Evolutionary conservation across 2,888 invertebrate species (phyloP).

Genomic region (Amphipyra berbera): DNA sequence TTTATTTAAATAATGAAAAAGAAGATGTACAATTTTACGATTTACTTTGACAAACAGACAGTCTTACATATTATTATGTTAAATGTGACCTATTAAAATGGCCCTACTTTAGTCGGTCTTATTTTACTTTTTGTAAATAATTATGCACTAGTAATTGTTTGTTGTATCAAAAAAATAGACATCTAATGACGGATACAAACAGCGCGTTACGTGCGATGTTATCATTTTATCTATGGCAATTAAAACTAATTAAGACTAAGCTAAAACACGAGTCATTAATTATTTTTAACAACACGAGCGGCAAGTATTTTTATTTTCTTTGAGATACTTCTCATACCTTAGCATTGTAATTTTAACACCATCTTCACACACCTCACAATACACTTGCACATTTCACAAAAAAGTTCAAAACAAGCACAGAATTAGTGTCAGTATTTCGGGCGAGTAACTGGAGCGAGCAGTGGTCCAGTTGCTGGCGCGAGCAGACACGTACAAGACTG

Average conservation of each 20-base stretch:
- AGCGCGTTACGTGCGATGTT: not conserved
- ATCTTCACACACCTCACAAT: slow-evolving; percentile 24
- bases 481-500: slow-evolving; percentile 49
- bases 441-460: slow-evolving; percentile 55
- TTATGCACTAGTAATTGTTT: too few species aligned
- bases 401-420: slow-evolving; percentile 38
- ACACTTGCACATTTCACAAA: slow-evolving; percentile 65
- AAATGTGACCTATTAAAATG: too few species aligned
- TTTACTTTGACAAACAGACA: too few species aligned
- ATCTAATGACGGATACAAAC: too few species aligned
- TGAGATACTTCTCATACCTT: slow-evolving; percentile 26
- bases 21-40: too few species aligned
- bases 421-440: slow-evolving; percentile 60
- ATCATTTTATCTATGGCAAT: slow-evolving; percentile 8
- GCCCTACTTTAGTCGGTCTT: too few species aligned
- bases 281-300: slow-evolving; percentile 12
- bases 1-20: too few species aligned
- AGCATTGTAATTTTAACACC: slow-evolving; percentile 28
- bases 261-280: slow-evolving; percentile 18
- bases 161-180: too few species aligned
- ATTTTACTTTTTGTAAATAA: too few species aligned
- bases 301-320: slow-evolving; percentile 14
- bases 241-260: slow-evolving; percentile 19
- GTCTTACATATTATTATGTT: too few species aligned
- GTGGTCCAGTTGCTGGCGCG: slow-evolving; percentile 48